Conservation (phyloP, 2,113 vertebrate species). For the Phocoena sinus region DNA sequence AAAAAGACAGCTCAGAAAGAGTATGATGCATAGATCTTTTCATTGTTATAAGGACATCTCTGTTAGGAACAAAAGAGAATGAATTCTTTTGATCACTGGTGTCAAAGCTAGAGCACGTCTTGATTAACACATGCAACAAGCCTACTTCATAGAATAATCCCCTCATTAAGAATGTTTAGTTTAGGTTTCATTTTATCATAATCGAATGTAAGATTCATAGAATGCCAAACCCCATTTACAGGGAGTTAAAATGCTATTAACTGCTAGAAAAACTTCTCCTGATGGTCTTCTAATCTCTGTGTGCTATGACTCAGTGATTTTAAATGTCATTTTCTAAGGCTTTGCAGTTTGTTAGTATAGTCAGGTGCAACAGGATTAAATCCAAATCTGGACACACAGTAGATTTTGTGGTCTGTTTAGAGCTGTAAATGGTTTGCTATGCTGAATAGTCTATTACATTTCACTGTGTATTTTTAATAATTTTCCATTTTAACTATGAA, state of each 20-base stretch:
- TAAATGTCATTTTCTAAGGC: constrained; percentile 51
- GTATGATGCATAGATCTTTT: constrained; percentile 20
- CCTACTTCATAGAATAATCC: constrained; percentile 28
- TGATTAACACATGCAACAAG: constrained; percentile 21
- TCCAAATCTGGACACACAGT: background rate
- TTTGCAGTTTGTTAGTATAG: constrained; percentile 22
- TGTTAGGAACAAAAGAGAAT: constrained; percentile 25
- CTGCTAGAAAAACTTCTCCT: constrained; percentile 24
- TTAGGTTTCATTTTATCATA: constrained; percentile 48
- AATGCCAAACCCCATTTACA: constrained; percentile 20
- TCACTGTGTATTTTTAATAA: constrained; percentile 24
- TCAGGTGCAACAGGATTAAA: constrained; percentile 40
- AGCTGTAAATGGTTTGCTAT: constrained; percentile 32
- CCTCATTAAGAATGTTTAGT: constrained; percentile 47
- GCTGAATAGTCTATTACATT: constrained; percentile 19
- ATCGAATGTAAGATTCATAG: constrained; percentile 39
- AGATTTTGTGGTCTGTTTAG: constrained; percentile 5
- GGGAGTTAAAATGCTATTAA: constrained; percentile 45
- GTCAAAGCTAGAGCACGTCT: constrained; percentile 21
- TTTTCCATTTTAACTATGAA: constrained; percentile 12
- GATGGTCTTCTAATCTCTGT: constrained; percentile 45
- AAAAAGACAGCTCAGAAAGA: constrained; percentile 3
- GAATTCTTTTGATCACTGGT: constrained; percentile 32
- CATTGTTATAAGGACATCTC: constrained; percentile 23
- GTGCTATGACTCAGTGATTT: constrained; percentile 25